These are phyloP conservation scores for Harpalus rufipes DNA, from an alignment of 2,888 invertebrate genomes.

Conservation along the genomic window DNA sequence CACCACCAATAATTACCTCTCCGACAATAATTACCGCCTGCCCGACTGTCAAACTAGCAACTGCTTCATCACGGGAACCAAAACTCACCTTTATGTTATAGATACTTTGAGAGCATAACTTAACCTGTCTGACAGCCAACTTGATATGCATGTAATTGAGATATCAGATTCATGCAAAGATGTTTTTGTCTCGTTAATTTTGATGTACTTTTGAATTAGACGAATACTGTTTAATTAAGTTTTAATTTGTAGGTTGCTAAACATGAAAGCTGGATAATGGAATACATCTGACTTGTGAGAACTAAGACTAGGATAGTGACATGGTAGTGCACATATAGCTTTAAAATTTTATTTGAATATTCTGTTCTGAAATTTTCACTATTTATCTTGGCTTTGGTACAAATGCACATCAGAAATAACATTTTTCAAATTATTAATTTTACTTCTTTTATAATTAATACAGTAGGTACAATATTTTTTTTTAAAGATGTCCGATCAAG, in stretches of 20 bases:
- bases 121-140: conserved; percentile 69
- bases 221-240: conserved; percentile 54
- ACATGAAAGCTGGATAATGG: conserved; percentile 16
- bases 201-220: conserved; percentile 56
- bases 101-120: neutral
- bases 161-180: conserved; percentile 74
- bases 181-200: conserved; percentile 68
- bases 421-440: too few species aligned
- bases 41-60: conserved; percentile 73
- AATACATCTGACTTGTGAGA: conserved; percentile 9
- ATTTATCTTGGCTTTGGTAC: too few species aligned
- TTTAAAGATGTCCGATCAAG: too few species aligned
- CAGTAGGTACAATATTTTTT: too few species aligned
- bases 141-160: conserved; percentile 74
- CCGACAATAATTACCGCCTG: conserved; percentile 74
- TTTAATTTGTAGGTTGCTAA: conserved; percentile 48
- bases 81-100: conserved; percentile 63
- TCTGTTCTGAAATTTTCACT: too few species aligned
- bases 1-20: conserved; percentile 73
- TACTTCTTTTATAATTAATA: too few species aligned
- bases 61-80: conserved; percentile 66
- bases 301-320: too few species aligned
- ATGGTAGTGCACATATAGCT: too few species aligned
- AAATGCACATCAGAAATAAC: too few species aligned
- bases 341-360: too few species aligned